Base-by-base conservation (phyloP, 2,113 vertebrate species). In the Nibea albiflora region DNA sequence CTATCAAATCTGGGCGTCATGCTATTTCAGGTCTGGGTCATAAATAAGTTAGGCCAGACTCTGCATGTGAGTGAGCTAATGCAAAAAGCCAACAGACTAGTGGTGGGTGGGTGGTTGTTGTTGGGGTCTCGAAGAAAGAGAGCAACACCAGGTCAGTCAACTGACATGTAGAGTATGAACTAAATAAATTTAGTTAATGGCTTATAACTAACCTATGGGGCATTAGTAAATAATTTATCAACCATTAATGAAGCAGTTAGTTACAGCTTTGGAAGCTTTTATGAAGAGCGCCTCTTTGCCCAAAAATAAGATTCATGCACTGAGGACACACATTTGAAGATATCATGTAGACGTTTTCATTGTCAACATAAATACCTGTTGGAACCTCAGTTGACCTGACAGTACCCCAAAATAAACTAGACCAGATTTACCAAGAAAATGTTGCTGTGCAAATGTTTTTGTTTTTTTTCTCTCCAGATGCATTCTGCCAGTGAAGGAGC, bases 21-120 rank as follows among this genome's bases (percentile, higher is more conserved):
- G 85, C 90, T 91, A 91, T 91, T 93, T 91, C 81, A 89, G 85
- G 91, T 88, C 76, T 35, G 28, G 75, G 73, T 91, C 86, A 93
- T 94, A 76, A 94, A 92, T 93, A 92, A 92, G 79, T 92, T 57
- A 93, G 89, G 60, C 65, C 69, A 84, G 57, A 75, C 54, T 65
- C 58, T 52, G 56, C 74, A 85, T 83, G 72, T 73, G 73, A 73
- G 73, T 67, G 78, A 81, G 61, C 88, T 83, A 88, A 90, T 85
- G 70, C 77, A 78, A 78, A 73, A 83, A 83, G 52, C 68, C 17
- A 53, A 65, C 26, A 86, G 77, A 42, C 56, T 42, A 12, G 22
- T 64, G 63, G 54, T 52, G 69, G 60, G 26, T 35, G 78, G 22
- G 5, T 64, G 65, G 11, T 12, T 14, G 12, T 31, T 76, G 63